Conservation (phyloP, 2,888 invertebrate genomes). For the Phalangium opilio region DNA sequence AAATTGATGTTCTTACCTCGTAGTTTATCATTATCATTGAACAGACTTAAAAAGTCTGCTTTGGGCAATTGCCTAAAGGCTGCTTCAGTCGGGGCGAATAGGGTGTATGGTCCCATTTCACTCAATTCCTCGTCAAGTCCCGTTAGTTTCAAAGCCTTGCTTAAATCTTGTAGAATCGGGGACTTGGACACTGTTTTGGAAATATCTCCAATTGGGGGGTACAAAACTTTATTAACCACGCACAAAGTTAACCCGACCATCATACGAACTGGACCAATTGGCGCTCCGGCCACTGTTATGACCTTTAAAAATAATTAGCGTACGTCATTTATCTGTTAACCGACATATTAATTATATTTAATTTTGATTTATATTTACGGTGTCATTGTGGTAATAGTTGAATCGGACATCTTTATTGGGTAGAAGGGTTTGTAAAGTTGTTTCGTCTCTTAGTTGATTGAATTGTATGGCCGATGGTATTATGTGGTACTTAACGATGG, state of each 20-base stretch:
- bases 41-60: slow-evolving; percentile 10
- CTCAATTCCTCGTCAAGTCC: slow-evolving; percentile 11
- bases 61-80: slow-evolving; percentile 13
- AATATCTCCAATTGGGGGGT: slow-evolving; percentile 17
- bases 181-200: slow-evolving; percentile 13
- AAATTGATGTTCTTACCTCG: slow-evolving; percentile 9
- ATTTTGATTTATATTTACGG: slow-evolving; percentile 3
- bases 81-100: slow-evolving; percentile 20
- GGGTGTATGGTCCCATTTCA: slow-evolving; percentile 12
- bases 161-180: slow-evolving; percentile 16
- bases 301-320: slow-evolving; percentile 3
- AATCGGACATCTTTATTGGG: slow-evolving; percentile 16
- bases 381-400: slow-evolving; percentile 14
- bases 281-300: slow-evolving; percentile 16
- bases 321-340: too few species aligned
- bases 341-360: too few species aligned
- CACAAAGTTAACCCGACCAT: slow-evolving; percentile 10
- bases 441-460: slow-evolving; percentile 14
- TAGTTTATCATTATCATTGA: slow-evolving; percentile 14
- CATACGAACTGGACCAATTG: slow-evolving; percentile 8
- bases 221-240: slow-evolving; percentile 17
- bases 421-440: slow-evolving; percentile 12
- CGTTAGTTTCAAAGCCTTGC: slow-evolving; percentile 11
- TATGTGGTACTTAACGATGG: slow-evolving; percentile 18
- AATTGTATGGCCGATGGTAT: slow-evolving; percentile 11